These are phyloP conservation scores for Gadopsis bispinosus DNA, from an alignment of 2,797 vertebrate genomes.

Conservation along the genomic window DNA sequence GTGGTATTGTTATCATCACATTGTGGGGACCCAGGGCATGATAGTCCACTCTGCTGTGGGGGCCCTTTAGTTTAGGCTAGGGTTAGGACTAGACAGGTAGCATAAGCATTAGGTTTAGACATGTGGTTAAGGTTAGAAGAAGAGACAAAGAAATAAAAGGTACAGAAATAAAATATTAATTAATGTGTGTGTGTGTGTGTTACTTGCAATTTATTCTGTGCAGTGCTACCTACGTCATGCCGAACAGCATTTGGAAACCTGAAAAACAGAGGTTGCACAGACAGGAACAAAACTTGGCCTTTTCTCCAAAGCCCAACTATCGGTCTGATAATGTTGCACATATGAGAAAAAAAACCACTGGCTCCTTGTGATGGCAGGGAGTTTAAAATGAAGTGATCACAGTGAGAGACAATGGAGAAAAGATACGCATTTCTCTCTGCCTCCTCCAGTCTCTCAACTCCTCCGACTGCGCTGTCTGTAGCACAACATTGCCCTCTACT, in stretches of 20 bases:
- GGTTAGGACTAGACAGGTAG: constrained; percentile 6
- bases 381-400: constrained; percentile 77
- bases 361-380: constrained; percentile 65
- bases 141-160: not conserved
- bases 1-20: constrained; percentile 19
- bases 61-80: not conserved
- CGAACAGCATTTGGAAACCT: constrained; percentile 44
- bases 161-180: constrained; percentile 17
- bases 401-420: constrained; percentile 66
- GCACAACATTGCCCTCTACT: constrained; percentile 83
- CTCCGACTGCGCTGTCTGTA: not conserved
- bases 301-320: constrained; percentile 74
- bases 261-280: constrained; percentile 54
- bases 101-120: not conserved
- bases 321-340: constrained; percentile 71
- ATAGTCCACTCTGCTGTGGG: not conserved
- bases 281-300: constrained; percentile 70
- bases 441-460: constrained; percentile 29
- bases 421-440: constrained; percentile 62
- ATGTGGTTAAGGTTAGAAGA: not conserved
- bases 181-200: not conserved
- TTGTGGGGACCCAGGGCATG: constrained; percentile 5
- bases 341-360: constrained; percentile 70
- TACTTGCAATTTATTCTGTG: constrained; percentile 17
- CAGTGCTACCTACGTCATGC: constrained; percentile 19